Evolutionary conservation across 1,140 invertebrate species (phyloP).

Genomic region (Ephestia elutella): DNA sequence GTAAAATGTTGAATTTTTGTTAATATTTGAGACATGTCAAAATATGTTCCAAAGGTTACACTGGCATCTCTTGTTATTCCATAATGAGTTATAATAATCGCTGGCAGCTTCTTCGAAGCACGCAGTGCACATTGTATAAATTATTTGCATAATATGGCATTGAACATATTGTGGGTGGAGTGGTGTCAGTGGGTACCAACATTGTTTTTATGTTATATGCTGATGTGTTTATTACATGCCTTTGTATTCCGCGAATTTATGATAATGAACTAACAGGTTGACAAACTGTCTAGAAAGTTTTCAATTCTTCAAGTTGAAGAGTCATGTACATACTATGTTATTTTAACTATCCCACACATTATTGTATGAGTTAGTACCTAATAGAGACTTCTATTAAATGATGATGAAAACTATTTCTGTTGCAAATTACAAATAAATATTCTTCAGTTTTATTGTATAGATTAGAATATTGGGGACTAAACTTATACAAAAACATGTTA

Average conservation of each 20-base stretch:
- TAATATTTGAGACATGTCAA: background rate
- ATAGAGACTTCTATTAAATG: too few species aligned
- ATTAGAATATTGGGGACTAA: too few species aligned
- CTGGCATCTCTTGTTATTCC: conserved; percentile 9
- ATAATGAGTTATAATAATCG: conserved; percentile 19
- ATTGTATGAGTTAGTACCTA: too few species aligned
- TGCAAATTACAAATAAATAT: too few species aligned
- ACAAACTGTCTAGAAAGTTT: background rate
- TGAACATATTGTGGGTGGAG: conserved; percentile 25
- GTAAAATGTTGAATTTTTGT: too few species aligned
- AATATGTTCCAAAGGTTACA: background rate
- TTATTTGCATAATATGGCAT: conserved; percentile 37
- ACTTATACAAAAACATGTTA: too few species aligned
- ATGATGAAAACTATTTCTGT: too few species aligned
- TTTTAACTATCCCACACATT: too few species aligned
- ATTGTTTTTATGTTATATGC: background rate
- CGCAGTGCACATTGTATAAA: conserved; percentile 23
- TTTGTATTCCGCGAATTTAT: background rate
- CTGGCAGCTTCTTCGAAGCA: conserved; percentile 17
- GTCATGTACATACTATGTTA: too few species aligned
- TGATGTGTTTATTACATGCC: background rate
- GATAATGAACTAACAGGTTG: background rate
- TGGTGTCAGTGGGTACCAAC: background rate
- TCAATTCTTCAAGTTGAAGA: too few species aligned
- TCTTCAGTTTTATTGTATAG: too few species aligned